Base-by-base conservation (phyloP, 2,888 invertebrate genomes). In the Ethmia dodecea region DNA sequence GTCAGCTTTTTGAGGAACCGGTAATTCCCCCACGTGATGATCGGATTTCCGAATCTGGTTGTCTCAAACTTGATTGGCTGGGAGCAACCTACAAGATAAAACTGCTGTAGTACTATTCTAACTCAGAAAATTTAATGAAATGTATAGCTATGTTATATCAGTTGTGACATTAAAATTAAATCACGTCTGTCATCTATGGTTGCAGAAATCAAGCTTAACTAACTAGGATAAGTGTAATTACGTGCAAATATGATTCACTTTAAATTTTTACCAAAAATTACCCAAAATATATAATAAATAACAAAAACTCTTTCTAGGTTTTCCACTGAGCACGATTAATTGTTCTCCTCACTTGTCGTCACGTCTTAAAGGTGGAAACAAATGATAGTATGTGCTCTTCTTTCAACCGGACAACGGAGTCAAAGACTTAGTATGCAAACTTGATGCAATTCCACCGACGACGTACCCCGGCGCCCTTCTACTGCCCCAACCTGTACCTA, bases 1-100 rank as follows among this genome's bases (percentile, higher is more conserved):
- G 57, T 48, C 38, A 81, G 42, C 47, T 81, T 81, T 52, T 78
- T 81, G 10, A 66, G 63, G 35, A 81, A 81, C 20, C 76, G 61
- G 42, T 80, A 78, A 28, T 69, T 75, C n/a, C 80, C 81, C 80
- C 81, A 81, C 16, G 59, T 53, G 22, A 83, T 78, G 1, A 65
- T 68, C 0, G 78, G 79, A 38, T 81, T 80, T 0, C 81, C 80
- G 18, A 72, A 79, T 42, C 59, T 68, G 0, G 80, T 78, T 26
- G 41, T 49, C 33, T 56, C 63, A 33, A 60, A 62, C 33, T 50
- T 59, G 4, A 61, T 34, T 5, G 34, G 38, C 14, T 33, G 25
- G 9, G 35, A 26, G 11, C 10, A 11, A 5, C 26, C 11, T 5
- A 8, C 18, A 5, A 8, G 18, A 18, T 5, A 18, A 5, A 18